These are phyloP conservation scores for Eupithecia exiguata DNA, from an alignment of 2,888 invertebrate species.

Conservation along the genomic window DNA sequence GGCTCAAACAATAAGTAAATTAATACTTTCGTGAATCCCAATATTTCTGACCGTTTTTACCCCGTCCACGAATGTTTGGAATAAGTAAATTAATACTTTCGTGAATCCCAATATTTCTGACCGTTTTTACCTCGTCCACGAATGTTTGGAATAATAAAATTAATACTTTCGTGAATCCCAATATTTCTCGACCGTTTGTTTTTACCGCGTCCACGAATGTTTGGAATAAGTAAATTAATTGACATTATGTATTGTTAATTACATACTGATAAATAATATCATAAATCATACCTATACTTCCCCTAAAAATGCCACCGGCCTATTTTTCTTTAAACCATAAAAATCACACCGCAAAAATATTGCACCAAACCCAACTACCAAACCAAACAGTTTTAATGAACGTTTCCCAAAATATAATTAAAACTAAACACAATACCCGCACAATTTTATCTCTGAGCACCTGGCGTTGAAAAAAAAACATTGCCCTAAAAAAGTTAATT, in stretches of 20 bases:
- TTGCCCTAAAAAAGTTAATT: slow-evolving; percentile 72
- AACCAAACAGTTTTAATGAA: slow-evolving; percentile 34
- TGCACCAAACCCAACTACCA: slow-evolving; percentile 4
- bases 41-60: too few species aligned
- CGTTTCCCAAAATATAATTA: slow-evolving; percentile 41
- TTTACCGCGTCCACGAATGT: too few species aligned
- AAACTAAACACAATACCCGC: slow-evolving; percentile 50
- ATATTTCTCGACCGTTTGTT: too few species aligned
- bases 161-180: too few species aligned
- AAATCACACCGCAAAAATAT: slow-evolving; percentile 8
- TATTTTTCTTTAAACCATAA: background rate
- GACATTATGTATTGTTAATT: background rate
- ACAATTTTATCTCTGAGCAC: slow-evolving; percentile 59
- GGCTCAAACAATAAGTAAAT: too few species aligned
- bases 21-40: too few species aligned
- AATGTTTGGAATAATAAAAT: too few species aligned
- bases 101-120: too few species aligned
- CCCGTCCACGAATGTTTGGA: too few species aligned
- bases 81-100: too few species aligned
- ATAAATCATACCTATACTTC: background rate
- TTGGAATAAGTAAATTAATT: background rate
- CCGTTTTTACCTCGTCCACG: too few species aligned
- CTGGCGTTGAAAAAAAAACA: slow-evolving; percentile 62
- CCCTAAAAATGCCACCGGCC: too few species aligned
- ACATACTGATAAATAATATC: background rate